phyloP scores from a whole-genome alignment of 2,113 vertebrate species.

The Dicaeum eximium region DNA sequence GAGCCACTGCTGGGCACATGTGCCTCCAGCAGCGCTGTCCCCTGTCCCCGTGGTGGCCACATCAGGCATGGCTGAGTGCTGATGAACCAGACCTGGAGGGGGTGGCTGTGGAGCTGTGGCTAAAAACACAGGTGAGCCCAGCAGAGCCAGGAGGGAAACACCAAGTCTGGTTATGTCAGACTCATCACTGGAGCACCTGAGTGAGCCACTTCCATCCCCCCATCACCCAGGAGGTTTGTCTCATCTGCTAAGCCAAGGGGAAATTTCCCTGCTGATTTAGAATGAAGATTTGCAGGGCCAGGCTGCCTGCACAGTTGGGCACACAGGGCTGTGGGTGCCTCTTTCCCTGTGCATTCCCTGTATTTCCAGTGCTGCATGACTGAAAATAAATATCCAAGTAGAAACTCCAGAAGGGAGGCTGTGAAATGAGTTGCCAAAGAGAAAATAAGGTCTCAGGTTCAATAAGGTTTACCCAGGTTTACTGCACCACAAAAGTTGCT shows the following conservation, averaged over 20 bases:
- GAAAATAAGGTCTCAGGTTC: neutral
- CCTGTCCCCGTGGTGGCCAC: neutral
- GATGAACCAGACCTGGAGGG: neutral
- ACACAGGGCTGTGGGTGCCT: neutral
- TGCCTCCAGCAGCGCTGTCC: neutral
- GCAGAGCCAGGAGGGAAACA: neutral
- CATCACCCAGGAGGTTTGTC: neutral
- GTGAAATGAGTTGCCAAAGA: neutral
- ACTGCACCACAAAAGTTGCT: neutral
- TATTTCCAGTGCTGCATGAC: neutral
- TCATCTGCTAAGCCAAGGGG: neutral
- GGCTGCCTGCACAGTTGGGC: neutral
- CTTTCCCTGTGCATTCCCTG: rapidly evolving
- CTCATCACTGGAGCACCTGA: neutral
- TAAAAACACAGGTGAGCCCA: rapidly evolving
- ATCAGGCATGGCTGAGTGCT: neutral
- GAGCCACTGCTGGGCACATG: neutral
- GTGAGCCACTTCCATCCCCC: neutral
- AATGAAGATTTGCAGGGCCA: neutral
- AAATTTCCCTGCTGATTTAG: neutral
- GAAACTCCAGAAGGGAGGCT: neutral
- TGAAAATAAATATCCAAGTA: neutral
- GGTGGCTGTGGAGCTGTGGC: rapidly evolving
- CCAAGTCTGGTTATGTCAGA: neutral
- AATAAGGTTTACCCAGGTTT: neutral